Evolutionary conservation across 2,888 invertebrate genomes (phyloP), one percentile per base, ranked within the genome.

Genomic region (Conus canariensis): DNA sequence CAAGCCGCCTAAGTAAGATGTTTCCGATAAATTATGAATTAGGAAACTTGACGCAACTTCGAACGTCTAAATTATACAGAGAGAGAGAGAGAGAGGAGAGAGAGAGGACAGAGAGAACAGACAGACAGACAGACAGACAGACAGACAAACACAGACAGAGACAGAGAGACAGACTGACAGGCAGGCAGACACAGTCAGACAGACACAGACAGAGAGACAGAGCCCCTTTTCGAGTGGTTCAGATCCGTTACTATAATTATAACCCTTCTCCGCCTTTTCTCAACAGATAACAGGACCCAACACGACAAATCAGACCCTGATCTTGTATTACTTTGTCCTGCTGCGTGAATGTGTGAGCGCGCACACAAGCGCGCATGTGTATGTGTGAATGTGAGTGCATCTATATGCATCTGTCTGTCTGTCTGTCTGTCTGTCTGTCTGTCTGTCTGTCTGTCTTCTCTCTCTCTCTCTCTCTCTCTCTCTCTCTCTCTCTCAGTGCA

Each of bases 161-260:
- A n/a, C n/a, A 82, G 88, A 88, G n/a, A 82, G 80, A 88, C 60
- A 59, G 60, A 67, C 14, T 12, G n/a, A 0, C n/a, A 74, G n/a
- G 45, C 45, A 45, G 45, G 45, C 45, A 45, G 30, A 1, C 30
- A 30, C 30, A 30, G 30, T 30, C 30, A 30, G 30, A 82, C 45
- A 82, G 88, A 64, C 64, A 88, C 58, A 82, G 80, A 88, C 59
- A 80, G 60, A 67, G 25, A 22, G n/a, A 9, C 6, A 74, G n/a
- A n/a, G 74, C 0, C n/a, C 16, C 64, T 64, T 16, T 64, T 16
- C 12, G 64, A 64, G 64, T 14, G 16, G 64, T 64, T 14, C 45
- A 64, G 12, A 64, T 14, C 64, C 10, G 16, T 7, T 64, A 16
- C 64, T 64, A 16, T 64, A 16, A 60, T 4, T 64, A 64, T 16